These are phyloP conservation scores for Anabas testudineus DNA, from an alignment of 2,797 vertebrate genomes.

Conservation along the genomic window DNA sequence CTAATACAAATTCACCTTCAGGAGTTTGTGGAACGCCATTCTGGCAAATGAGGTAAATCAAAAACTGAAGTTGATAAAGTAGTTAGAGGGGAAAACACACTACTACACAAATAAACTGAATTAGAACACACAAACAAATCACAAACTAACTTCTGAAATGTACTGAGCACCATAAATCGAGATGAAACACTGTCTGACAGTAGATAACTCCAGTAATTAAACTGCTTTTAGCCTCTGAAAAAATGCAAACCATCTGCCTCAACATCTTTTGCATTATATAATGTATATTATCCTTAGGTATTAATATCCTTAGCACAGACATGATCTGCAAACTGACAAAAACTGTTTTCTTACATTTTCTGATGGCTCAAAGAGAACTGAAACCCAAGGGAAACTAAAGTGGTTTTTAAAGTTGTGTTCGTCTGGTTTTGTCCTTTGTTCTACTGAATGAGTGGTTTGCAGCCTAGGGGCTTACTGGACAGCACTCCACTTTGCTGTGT, in stretches of 20 bases:
- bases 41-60: slow-evolving; percentile 24
- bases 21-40: slow-evolving; percentile 6
- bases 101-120: slow-evolving; percentile 7
- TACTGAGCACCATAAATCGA: neutral
- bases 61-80: slow-evolving; percentile 9
- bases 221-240: too few relatives aligned
- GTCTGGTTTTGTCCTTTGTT: slow-evolving; percentile 62
- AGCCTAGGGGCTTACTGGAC: slow-evolving; percentile 64
- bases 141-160: slow-evolving; percentile 14
- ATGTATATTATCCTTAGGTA: too few relatives aligned
- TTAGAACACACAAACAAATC: slow-evolving; percentile 13
- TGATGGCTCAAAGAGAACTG: neutral
- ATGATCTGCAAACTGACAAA: slow-evolving; percentile 38
- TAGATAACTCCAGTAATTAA: slow-evolving; percentile 4
- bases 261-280: too few relatives aligned
- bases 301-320: slow-evolving; percentile 14
- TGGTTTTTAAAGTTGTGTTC: slow-evolving; percentile 47
- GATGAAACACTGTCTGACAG: neutral
- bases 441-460: slow-evolving; percentile 47
- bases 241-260: too few relatives aligned
- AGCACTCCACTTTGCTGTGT: slow-evolving; percentile 62
- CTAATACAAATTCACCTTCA: slow-evolving; percentile 17
- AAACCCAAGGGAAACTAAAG: slow-evolving; percentile 30
- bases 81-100: slow-evolving; percentile 3
- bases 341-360: slow-evolving; percentile 22